These are phyloP conservation scores for Plectropomus leopardus DNA, from an alignment of 2,113 vertebrate genomes.

Conservation along the genomic window DNA sequence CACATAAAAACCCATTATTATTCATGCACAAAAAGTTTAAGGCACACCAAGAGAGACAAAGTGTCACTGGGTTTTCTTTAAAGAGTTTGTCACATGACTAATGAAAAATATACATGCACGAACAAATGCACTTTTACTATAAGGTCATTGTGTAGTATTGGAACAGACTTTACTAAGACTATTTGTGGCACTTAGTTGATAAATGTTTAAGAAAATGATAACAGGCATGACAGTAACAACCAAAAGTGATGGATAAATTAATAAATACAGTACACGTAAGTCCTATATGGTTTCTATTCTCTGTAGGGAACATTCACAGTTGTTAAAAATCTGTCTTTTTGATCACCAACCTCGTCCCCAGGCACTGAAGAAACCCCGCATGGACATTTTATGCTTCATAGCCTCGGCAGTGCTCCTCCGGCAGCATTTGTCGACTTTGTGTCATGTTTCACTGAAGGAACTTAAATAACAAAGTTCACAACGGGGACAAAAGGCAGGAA, in stretches of 20 bases:
- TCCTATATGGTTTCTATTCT: background rate
- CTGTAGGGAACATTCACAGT: background rate
- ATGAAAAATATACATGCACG: background rate
- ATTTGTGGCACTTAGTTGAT: background rate
- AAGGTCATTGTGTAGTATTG: background rate
- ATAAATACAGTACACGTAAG: background rate
- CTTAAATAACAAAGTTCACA: constrained; percentile 33
- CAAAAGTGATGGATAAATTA: too few relatives aligned
- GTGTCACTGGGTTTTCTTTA: background rate
- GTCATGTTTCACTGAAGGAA: constrained; percentile 10
- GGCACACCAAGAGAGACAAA: background rate
- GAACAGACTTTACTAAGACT: background rate
- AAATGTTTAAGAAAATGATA: background rate
- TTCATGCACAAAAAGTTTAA: background rate
- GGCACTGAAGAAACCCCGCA: background rate
- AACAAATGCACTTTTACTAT: background rate
- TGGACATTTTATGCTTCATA: constrained; percentile 19
- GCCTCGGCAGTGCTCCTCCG: background rate
- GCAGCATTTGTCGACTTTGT: constrained; percentile 22
- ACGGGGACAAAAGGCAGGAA: constrained; percentile 1
- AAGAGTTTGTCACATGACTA: background rate
- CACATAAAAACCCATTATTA: background rate
- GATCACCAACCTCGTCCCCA: constrained; percentile 13
- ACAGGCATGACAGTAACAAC: background rate
- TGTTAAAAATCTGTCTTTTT: constrained; percentile 15